Base-by-base conservation (phyloP, 2,113 vertebrate species). In the Rhinichthys klamathensis region DNA sequence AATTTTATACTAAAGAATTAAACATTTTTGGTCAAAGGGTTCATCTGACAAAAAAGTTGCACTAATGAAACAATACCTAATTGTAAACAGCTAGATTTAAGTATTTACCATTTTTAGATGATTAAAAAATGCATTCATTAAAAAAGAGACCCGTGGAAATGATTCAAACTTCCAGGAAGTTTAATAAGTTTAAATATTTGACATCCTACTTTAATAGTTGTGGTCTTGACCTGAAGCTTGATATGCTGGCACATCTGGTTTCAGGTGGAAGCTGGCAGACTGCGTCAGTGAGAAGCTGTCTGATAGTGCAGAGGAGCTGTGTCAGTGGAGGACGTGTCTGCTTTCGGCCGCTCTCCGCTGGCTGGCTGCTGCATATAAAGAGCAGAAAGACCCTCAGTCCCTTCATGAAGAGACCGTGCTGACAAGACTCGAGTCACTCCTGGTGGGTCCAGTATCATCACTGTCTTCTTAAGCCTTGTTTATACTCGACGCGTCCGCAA, bases 251-350 rank as follows among this genome's bases (percentile, higher is more conserved):
- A 84, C 77, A 7, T 78, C 18, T 87, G 75, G 6, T 49, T 91
- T 73, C 91, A 99, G 98, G 8, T 99, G 98, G 98, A 74, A 87
- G 0, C 86, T 99, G 65, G 96, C 96, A 6, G 97, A 98, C 80
- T 88, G 94, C 0, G 15, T 99, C 84, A 92, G 91, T 1, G 90
- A 92, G 25, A 92, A 91, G 46, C 93, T 98, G 86, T 85, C 88
- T 15, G 90, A 88, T 65, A 91, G 88, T 0, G 91, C 90, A 23
- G 92, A 93, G 67, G 88, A 95, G 75, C 86, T 93, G 51, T n/a
- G 10, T 54, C 86, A 83, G 32, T 99, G 98, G 98, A 95, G 87
- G 75, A 96, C 88, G 85, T 21, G 49, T 16, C 91, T 99, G 4
- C 80, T 96, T 21, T 60, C 89, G 46, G 93, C 95, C 79, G 96